Conservation (phyloP, 2,113 vertebrate genomes). For the Eidolon helvum region DNA sequence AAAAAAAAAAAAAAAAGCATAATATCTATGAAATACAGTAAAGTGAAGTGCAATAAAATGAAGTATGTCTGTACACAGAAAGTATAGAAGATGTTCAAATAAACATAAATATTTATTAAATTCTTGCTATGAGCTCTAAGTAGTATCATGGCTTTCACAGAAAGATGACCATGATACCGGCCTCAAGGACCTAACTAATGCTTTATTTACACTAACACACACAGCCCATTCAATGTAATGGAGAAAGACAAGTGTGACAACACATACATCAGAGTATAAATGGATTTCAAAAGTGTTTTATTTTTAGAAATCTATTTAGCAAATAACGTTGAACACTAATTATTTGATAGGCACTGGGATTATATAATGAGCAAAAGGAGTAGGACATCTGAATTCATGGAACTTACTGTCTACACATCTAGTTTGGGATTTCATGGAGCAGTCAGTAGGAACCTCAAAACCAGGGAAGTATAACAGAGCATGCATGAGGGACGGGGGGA, state of each 20-base stretch:
- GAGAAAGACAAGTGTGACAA: background rate
- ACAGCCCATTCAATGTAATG: background rate
- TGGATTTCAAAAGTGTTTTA: background rate
- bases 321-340: background rate
- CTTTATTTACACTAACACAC: background rate
- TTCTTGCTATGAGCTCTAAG: background rate
- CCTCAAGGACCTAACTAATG: background rate
- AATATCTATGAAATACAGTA: background rate
- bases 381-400: background rate
- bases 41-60: no score
- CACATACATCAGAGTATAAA: background rate
- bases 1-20: background rate
- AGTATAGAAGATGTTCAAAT: background rate
- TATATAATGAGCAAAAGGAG: background rate
- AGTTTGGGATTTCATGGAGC: background rate
- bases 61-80: background rate
- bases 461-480: background rate
- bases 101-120: background rate
- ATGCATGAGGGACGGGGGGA: fast-evolving
- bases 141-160: background rate
- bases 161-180: background rate
- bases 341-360: background rate
- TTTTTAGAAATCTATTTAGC: background rate
- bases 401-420: background rate
- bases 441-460: background rate